These are phyloP conservation scores for Abrostola triplasia DNA, from an alignment of 2,888 invertebrate species.

Conservation along the genomic window DNA sequence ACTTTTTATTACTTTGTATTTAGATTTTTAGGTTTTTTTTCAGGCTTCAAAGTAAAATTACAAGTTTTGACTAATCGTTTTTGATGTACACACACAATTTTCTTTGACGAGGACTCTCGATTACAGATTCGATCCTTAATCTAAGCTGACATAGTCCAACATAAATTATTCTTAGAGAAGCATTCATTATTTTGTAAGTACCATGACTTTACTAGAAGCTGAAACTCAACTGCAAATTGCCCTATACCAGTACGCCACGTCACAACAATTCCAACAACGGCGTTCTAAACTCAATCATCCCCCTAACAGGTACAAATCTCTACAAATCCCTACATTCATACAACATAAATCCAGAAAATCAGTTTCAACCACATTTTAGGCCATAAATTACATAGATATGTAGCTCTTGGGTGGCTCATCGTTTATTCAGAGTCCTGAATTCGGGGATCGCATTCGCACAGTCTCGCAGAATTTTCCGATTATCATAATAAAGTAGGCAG, in stretches of 20 bases:
- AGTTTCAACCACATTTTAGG: constrained; percentile 54
- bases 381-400: constrained; percentile 70
- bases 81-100: too few species aligned
- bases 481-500: constrained; percentile 81
- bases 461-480: constrained; percentile 80
- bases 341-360: constrained; percentile 55
- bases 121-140: too few species aligned
- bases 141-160: too few species aligned
- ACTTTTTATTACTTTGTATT: too few species aligned
- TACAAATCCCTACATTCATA: constrained; percentile 31
- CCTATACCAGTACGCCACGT: not conserved
- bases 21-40: too few species aligned
- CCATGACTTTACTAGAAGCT: not conserved
- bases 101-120: too few species aligned
- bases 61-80: too few species aligned
- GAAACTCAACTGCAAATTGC: not conserved
- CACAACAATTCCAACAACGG: not conserved
- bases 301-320: constrained; percentile 46
- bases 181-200: too few species aligned
- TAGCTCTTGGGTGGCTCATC: constrained; percentile 71
- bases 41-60: too few species aligned
- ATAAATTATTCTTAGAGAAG: too few species aligned
- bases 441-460: constrained; percentile 66
- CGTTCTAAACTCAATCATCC: constrained; percentile 12
- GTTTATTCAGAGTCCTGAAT: constrained; percentile 76